phyloP scores from a whole-genome alignment of 2,113 vertebrate species.

The Pagrus major region DNA sequence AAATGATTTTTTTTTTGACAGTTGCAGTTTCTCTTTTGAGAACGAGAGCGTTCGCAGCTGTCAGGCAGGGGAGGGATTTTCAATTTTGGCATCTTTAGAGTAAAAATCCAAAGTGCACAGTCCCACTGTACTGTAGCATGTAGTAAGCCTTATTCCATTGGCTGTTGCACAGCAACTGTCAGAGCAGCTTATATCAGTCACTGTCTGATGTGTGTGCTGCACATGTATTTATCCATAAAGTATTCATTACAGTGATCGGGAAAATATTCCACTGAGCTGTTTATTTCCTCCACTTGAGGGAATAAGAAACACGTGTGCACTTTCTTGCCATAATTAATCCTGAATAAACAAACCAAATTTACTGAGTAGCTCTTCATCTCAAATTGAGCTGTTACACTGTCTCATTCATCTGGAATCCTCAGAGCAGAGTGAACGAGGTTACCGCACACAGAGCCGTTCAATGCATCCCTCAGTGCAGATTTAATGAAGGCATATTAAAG shows the following conservation, averaged over 20 bases:
- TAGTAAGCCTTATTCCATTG: not conserved
- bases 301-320: not conserved
- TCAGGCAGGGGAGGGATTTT: not conserved
- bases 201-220: not conserved
- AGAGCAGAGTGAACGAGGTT: not conserved
- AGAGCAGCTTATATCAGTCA: not conserved
- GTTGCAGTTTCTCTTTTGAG: not conserved
- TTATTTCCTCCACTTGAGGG: not conserved
- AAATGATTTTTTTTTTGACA: not conserved
- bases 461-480: not conserved
- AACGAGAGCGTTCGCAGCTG: not conserved
- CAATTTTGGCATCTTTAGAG: constrained; percentile 3
- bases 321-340: not conserved
- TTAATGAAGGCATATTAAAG: not conserved
- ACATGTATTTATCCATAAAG: not conserved
- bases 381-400: not conserved
- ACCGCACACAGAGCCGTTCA: not conserved
- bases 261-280: not conserved
- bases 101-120: not conserved
- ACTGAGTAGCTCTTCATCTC: constrained; percentile 6
- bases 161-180: constrained; percentile 25
- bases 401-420: not conserved
- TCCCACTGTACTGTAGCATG: constrained; percentile 1
- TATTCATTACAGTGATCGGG: not conserved
- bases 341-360: constrained; percentile 2